Conservation (phyloP, 2,797 vertebrate genomes). For the Acrossocheilus wenchowensis region DNA sequence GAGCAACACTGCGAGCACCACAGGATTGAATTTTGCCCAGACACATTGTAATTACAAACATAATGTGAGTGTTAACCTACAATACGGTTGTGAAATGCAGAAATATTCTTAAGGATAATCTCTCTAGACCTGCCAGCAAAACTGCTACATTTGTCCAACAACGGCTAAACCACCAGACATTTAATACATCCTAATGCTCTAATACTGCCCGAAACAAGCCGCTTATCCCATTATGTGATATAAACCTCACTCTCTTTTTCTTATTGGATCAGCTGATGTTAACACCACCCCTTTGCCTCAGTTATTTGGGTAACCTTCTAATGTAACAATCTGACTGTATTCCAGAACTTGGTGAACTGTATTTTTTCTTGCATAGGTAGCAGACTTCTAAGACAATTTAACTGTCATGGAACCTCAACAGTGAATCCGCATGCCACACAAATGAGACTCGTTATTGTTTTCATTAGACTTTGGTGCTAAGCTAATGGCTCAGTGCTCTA, state of each 20-base stretch:
- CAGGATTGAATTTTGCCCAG: background rate
- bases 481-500: background rate
- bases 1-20: background rate
- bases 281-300: constrained; percentile 32
- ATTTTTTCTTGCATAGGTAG: background rate
- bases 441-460: background rate
- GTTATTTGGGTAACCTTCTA: constrained; percentile 26
- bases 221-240: constrained; percentile 50
- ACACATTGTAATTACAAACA: background rate
- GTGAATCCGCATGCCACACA: background rate
- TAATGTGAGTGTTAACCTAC: constrained; percentile 7
- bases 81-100: constrained; percentile 3
- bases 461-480: background rate
- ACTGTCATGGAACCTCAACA: background rate
- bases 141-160: constrained; percentile 34
- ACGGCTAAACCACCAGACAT: constrained; percentile 45
- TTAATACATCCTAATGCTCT: constrained; percentile 36
- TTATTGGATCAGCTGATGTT: constrained; percentile 54
- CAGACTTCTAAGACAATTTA: background rate
- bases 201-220: constrained; percentile 44
- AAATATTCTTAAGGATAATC: constrained; percentile 45
- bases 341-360: constrained; percentile 8
- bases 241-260: constrained; percentile 42
- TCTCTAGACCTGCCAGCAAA: constrained; percentile 13
- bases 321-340: constrained; percentile 5